Evolutionary conservation across 2,113 vertebrate species (phyloP), one percentile per base, ranked within the genome.

Genomic region (Phycodurus eques): DNA sequence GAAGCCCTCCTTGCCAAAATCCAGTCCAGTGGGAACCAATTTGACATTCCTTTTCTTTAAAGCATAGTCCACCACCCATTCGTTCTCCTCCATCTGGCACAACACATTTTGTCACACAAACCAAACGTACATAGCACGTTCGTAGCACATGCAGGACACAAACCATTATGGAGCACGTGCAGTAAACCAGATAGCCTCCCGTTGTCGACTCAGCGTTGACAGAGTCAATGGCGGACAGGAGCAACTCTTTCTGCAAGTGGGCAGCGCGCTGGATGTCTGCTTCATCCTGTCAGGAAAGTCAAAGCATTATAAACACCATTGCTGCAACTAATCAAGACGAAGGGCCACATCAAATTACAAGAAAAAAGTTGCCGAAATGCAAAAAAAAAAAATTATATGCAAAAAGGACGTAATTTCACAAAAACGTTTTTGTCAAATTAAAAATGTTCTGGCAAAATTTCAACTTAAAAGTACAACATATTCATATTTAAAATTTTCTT

Each of bases 61-160:
- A 56, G 97, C 97, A 0, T 99, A 99, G 87, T 99, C 96, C 67
- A 99, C 96, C 75, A 99, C 98, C 94, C 96, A 99, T 85, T 99
- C 98, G 0, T 99, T 99, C 90, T 99, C 98, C 70, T 99, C 98
- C 72, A 98, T 94, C 98, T 99, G 83, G 27, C 56, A 46, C n/a
- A 76, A 74, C 0, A 74, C 3, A 77, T 39, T 19, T 2, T 49
- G 53, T 42, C 53, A 59, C 0, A 10, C 0, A 12, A n/a, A 66
- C 11, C 2, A 27, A 19, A 20, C n/a, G 22, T 13, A 33, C 8
- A 43, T 1, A 31, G 47, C 10, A 3, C 13, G n/a, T 13, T 12
- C 13, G 1, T 39, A 9, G 46, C 14, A 5, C 14, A 13, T 5
- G 44, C 11, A 65, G 27, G 5, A 49, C 39, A 77, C 71, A 19